Evolutionary conservation across 2,113 vertebrate species (phyloP).

Genomic region (Mesitornis unicolor): DNA sequence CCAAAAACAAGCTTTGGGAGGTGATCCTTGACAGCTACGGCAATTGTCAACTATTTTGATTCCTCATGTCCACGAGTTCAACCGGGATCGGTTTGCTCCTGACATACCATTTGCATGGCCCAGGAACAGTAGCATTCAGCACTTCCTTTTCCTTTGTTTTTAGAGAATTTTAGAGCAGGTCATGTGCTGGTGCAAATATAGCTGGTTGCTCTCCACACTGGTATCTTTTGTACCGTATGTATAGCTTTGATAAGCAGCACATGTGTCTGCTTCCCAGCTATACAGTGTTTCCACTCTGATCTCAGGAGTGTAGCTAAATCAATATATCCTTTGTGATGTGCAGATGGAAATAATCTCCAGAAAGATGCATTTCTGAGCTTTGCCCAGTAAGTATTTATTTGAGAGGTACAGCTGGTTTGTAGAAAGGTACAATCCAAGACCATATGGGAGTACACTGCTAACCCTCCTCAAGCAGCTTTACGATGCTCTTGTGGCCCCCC

Average conservation of each 20-base stretch:
- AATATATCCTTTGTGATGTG: conserved; percentile 58
- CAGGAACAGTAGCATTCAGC: not conserved
- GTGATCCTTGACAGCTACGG: not conserved
- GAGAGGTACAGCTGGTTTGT: conserved; percentile 53
- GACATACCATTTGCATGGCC: not conserved
- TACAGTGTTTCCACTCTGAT: conserved; percentile 57
- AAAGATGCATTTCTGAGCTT: conserved; percentile 58
- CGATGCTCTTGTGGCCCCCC: not conserved
- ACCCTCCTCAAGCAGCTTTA: not conserved
- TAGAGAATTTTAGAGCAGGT: conserved; percentile 9
- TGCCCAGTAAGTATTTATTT: conserved; percentile 26
- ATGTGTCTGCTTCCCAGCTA: conserved; percentile 23
- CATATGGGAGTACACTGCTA: not conserved
- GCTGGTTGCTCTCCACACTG: not conserved
- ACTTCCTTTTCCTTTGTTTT: conserved; percentile 46
- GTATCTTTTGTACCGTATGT: conserved; percentile 16
- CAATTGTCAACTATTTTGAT: not conserved
- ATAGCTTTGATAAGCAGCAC: conserved; percentile 57
- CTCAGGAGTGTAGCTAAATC: conserved; percentile 59
- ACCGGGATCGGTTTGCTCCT: accelerated
- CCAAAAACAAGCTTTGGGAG: not conserved
- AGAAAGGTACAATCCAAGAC: conserved; percentile 45
- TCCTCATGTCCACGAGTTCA: not conserved
- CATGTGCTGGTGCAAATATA: conserved; percentile 8
- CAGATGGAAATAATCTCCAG: conserved; percentile 67